phyloP scores from a whole-genome alignment of 2,888 invertebrate genomes.

The Polymixis flavicincta region DNA sequence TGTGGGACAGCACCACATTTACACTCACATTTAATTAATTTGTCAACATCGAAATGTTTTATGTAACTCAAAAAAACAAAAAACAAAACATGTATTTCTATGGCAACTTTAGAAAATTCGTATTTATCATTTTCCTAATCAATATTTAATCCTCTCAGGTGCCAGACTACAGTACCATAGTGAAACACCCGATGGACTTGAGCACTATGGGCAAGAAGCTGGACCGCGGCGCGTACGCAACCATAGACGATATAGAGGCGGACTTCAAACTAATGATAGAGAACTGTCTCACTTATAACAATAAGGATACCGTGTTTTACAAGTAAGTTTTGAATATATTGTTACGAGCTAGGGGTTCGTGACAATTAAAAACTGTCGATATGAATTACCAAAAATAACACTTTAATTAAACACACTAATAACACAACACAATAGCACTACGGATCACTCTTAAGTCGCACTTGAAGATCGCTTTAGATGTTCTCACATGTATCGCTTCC shows the following conservation, averaged over 20 bases:
- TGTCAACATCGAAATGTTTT: neutral
- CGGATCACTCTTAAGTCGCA: no score
- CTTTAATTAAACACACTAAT: no score
- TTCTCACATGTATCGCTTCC: no score
- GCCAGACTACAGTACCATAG: slow-evolving; percentile 94
- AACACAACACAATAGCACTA: no score
- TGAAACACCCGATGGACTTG: slow-evolving; percentile 87
- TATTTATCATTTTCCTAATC: neutral
- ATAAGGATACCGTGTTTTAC: slow-evolving; percentile 98
- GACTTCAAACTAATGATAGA: slow-evolving; percentile 99
- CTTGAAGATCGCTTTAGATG: no score
- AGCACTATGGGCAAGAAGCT: slow-evolving; percentile 95
- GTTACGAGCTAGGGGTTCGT: no score
- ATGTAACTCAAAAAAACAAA: no score
- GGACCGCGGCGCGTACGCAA: slow-evolving; percentile 92
- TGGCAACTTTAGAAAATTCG: neutral
- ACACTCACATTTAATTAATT: no score
- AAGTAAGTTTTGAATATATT: slow-evolving; percentile 81
- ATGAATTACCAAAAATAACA: no score
- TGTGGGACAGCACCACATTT: no score
- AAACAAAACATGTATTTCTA: no score
- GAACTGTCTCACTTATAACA: slow-evolving; percentile 98
- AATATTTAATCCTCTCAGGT: slow-evolving; percentile 87
- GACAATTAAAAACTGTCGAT: no score
- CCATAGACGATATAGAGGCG: slow-evolving; percentile 94